Evolutionary conservation across 2,113 vertebrate species (phyloP).

Genomic region (Stigmatopora nigra): DNA sequence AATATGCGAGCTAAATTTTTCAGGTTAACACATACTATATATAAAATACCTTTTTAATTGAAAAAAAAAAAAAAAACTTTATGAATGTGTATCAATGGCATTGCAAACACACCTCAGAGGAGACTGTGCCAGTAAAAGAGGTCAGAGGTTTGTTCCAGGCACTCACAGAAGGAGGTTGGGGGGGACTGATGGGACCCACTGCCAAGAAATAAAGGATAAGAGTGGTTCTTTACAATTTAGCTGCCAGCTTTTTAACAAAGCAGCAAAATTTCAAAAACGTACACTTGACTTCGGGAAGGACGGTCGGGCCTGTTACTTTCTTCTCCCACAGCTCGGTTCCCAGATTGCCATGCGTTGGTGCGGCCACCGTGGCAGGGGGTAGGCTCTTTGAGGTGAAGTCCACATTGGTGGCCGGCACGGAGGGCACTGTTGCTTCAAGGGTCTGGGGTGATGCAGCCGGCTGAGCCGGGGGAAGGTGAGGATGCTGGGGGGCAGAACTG

Average conservation of each 20-base stretch:
- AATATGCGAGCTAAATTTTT: neutral
- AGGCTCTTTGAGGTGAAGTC: conserved; percentile 76
- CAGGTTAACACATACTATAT: neutral
- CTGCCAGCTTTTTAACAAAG: neutral
- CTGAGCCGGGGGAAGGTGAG: conserved; percentile 52
- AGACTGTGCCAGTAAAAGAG: conserved; percentile 80
- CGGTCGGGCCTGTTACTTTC: conserved; percentile 77
- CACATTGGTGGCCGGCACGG: conserved; percentile 53
- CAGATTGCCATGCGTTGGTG: conserved; percentile 74
- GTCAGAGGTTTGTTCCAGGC: conserved; percentile 99
- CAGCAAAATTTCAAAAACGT: conserved; percentile 53
- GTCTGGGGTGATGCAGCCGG: conserved; percentile 51
- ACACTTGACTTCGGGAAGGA: conserved; percentile 88
- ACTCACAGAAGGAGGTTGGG: conserved; percentile 94
- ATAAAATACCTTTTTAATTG: neutral
- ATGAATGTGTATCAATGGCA: neutral
- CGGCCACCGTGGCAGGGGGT: conserved; percentile 61
- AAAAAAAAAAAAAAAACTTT: neutral
- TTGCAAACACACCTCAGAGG: conserved; percentile 74
- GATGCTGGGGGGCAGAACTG: conserved; percentile 53
- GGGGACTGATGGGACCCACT: conserved; percentile 96
- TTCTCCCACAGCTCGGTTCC: conserved; percentile 91
- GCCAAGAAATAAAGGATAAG: conserved; percentile 20
- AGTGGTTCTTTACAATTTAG: neutral
- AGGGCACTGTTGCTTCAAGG: conserved; percentile 53